phyloP scores from a whole-genome alignment of 2,797 vertebrate genomes.

The Lepus townsendii region DNA sequence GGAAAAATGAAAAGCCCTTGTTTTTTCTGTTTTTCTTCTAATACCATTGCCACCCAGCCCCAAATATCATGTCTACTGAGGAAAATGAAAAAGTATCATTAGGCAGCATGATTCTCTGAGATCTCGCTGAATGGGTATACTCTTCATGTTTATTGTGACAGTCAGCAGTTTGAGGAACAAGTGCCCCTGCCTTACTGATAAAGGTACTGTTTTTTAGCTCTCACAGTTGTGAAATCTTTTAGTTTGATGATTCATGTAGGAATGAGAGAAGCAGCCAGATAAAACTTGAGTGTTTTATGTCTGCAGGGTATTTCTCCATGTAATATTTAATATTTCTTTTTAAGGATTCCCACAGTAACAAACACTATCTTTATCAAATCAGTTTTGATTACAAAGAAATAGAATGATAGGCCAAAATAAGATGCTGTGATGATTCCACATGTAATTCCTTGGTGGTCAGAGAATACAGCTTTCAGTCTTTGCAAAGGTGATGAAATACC shows the following conservation, averaged over 20 bases:
- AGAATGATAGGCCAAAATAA: not conserved
- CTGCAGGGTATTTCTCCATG: not conserved
- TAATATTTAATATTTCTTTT: not conserved
- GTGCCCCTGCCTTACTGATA: not conserved
- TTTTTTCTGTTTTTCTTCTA: not conserved
- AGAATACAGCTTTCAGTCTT: not conserved
- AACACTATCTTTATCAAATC: not conserved
- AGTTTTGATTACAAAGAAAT: not conserved
- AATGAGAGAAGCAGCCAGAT: not conserved
- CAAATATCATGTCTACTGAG: not conserved
- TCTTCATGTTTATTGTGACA: not conserved
- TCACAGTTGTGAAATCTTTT: not conserved
- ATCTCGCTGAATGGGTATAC: not conserved
- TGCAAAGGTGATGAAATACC: not conserved
- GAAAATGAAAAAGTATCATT: not conserved
- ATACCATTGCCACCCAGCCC: no score
- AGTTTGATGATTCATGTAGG: not conserved
- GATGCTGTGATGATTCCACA: not conserved
- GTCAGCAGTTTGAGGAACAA: not conserved
- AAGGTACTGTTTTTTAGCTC: not conserved
- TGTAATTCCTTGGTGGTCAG: not conserved
- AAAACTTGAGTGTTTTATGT: not conserved
- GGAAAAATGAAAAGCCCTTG: not conserved
- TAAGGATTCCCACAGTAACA: not conserved
- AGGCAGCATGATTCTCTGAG: not conserved